Percentiles rank a stretch among this genome's conserved stretches.
Evolutionary conservation across 2,888 invertebrate genomes (phyloP).

Genomic region (Drosophila austrosaltans): DNA sequence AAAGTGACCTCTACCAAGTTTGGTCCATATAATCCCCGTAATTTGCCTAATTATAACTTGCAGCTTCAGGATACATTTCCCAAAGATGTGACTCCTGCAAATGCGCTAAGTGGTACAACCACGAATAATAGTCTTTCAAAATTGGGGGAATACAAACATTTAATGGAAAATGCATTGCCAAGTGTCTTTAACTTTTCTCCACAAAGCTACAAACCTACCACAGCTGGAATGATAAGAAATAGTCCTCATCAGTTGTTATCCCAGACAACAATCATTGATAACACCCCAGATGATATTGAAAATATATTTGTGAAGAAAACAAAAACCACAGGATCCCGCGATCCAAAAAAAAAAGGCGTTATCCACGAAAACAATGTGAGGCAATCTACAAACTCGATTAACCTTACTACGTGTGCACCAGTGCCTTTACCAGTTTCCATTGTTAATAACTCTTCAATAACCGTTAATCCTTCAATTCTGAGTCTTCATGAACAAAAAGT

Average conservation of each 20-base stretch:
- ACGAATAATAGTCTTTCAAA: slow-evolving; percentile 32
- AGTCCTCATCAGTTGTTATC: slow-evolving; percentile 16
- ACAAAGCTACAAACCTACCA: slow-evolving; percentile 35
- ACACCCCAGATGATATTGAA: not conserved
- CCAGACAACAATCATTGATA: not conserved
- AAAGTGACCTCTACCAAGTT: slow-evolving; percentile 43
- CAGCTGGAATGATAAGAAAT: slow-evolving; percentile 21
- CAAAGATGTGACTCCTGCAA: slow-evolving; percentile 25
- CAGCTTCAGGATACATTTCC: slow-evolving; percentile 35
- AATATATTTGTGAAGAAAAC: not conserved
- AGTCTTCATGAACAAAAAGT: slow-evolving; percentile 20
- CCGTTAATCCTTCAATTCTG: not conserved
- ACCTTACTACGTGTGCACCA: slow-evolving; percentile 37
- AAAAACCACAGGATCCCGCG: slow-evolving; percentile 17
- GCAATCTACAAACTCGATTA: slow-evolving; percentile 32
- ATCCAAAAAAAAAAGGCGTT: slow-evolving; percentile 17
- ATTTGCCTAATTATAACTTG: slow-evolving; percentile 18
- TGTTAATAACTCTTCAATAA: not conserved
- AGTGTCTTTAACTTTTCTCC: slow-evolving; percentile 41
- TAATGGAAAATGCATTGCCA: slow-evolving; percentile 54
- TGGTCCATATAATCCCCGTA: slow-evolving; percentile 43
- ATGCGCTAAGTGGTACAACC: slow-evolving; percentile 11
- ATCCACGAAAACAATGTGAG: slow-evolving; percentile 6
- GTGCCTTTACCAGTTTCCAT: not conserved
- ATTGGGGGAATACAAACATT: slow-evolving; percentile 51